Percentiles rank a stretch among this genome's conserved stretches.
Conservation (phyloP, 2,113 vertebrate species). For the Osmerus mordax region DNA sequence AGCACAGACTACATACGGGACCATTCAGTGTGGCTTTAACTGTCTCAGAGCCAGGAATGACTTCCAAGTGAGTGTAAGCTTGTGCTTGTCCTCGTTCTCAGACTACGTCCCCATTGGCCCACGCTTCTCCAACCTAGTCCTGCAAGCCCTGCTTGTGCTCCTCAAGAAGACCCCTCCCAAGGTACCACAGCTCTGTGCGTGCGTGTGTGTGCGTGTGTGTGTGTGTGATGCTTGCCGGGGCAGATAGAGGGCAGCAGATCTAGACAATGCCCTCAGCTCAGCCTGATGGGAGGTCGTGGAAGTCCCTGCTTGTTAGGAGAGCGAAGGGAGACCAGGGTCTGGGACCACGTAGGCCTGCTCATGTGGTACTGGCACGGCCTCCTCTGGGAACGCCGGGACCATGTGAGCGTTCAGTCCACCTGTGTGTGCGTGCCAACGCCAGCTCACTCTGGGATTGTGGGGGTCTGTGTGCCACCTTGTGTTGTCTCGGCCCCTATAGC, state of each 20-base stretch:
- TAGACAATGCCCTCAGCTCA: slow-evolving; percentile 24
- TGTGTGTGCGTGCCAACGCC: no score
- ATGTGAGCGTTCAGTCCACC: no score
- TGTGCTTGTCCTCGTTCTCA: slow-evolving; percentile 51
- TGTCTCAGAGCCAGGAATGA: no score
- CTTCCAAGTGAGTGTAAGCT: no score
- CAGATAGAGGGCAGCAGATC: slow-evolving; percentile 73
- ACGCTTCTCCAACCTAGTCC: slow-evolving; percentile 93
- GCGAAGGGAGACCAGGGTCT: no score
- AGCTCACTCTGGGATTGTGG: not conserved
- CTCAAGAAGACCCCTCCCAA: slow-evolving; percentile 93
- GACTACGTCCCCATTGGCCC: slow-evolving; percentile 96
- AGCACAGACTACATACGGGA: not conserved
- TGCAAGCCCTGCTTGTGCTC: slow-evolving; percentile 92
- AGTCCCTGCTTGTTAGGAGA: not conserved
- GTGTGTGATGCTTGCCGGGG: slow-evolving; percentile 34
- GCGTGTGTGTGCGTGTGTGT: slow-evolving; percentile 16
- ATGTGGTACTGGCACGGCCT: not conserved
- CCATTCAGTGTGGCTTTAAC: not conserved
- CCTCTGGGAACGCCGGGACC: not conserved
- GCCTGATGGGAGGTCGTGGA: no score
- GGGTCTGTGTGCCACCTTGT: not conserved
- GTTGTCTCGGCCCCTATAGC: not conserved
- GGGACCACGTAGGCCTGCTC: no score
- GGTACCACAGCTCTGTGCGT: slow-evolving; percentile 38